Evolutionary conservation across 2,888 invertebrate genomes (phyloP), one percentile per base, ranked within the genome.

Genomic region (Itoplectis maculator): DNA sequence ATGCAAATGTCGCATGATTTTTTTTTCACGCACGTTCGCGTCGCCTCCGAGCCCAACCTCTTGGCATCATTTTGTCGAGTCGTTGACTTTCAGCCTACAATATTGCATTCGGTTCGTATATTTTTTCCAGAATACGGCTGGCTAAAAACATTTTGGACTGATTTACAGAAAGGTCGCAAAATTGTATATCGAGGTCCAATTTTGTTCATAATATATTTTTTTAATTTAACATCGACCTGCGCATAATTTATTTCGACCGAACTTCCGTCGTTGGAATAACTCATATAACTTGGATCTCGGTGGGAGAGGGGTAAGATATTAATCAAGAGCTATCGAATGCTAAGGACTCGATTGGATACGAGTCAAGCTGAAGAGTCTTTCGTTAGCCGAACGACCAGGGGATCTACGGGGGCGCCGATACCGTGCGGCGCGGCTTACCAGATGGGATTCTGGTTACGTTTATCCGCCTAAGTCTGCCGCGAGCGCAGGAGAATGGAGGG

Each of bases 391-490:
- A 75, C 56, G 56, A 56, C 74, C 66, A 59, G 63, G 73, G 73
- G 77, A 56, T 75, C 49, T 73, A 77, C 77, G 63, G 80, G 63
- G 80, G 68, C 77, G 80, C 77, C 79, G 63, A 80, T 79, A 77
- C 56, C 15, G 56, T 69, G 73, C n/a, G n/a, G n/a, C n/a, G 82
- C 73, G 82, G 82, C 82, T 90, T 88, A 91, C 86, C 92, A 92
- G 92, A 92, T 92, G 92, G 91, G 92, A 91, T 91, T 91, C 89
- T 84, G 90, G 89, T 90, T 87, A 90, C 90, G 87, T 89, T 92
- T 91, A 91, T 91, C 91, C 91, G 84, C 87, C 86, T 90, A 91
- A 91, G 89, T 89, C 87, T 84, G 61, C 87, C 85, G 77, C 77
- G 78, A 45, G 74, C 77, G 49, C 59, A 79, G 35, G 68, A 75